Conservation (phyloP, 2,888 invertebrate species). For the Nycteola revayana region DNA sequence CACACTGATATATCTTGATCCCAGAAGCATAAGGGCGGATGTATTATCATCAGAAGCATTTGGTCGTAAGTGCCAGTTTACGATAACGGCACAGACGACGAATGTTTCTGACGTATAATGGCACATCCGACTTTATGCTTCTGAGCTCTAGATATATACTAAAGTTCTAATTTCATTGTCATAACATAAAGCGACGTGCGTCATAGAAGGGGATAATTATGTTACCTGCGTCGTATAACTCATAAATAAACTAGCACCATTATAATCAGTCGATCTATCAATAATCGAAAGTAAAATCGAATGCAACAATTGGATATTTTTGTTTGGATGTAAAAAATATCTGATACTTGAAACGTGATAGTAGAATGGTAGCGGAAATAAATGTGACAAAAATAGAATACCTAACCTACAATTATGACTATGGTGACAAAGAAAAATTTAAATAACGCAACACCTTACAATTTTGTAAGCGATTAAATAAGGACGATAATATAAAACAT, state of each 20-base stretch:
- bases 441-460: too few relatives aligned
- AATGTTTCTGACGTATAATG: too few relatives aligned
- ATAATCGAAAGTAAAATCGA: constrained; percentile 13
- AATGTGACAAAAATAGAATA: constrained; percentile 24
- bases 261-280: constrained; percentile 2
- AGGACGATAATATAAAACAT: too few relatives aligned
- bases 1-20: too few relatives aligned
- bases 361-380: constrained; percentile 26
- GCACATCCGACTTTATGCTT: too few relatives aligned
- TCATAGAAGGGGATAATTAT: constrained; percentile 17
- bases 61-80: too few relatives aligned
- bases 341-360: constrained; percentile 27
- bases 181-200: constrained; percentile 21
- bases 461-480: too few relatives aligned
- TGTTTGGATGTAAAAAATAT: constrained; percentile 20
- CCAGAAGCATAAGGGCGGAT: too few relatives aligned
- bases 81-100: too few relatives aligned
- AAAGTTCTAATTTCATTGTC: constrained; percentile 29
- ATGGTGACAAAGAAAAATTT: constrained; percentile 15
- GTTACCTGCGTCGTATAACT: constrained; percentile 6
- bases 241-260: constrained; percentile 3
- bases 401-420: constrained; percentile 13
- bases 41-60: too few relatives aligned
- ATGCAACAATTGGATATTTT: constrained; percentile 17
- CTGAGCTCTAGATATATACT: too few relatives aligned